A percentile compares a stretch with the other conserved stretches of the same genome.
Conservation (phyloP, 2,113 vertebrate species). For the Heterotis niloticus region DNA sequence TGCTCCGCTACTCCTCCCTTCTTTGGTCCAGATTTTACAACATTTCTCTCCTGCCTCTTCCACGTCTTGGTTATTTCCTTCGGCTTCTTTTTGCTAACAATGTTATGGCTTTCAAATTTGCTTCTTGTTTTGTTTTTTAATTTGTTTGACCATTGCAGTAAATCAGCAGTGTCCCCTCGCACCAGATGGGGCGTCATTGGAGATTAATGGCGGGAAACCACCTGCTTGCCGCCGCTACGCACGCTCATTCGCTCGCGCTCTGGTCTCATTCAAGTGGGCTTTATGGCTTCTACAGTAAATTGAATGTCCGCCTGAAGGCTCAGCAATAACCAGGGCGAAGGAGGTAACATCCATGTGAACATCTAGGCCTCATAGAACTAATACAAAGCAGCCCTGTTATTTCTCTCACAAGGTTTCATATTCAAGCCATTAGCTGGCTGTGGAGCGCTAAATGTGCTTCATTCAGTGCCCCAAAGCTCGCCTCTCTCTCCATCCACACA, state of each 20-base stretch:
- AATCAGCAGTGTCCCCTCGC: background rate
- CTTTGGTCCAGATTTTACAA: too few relatives aligned
- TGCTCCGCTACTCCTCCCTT: too few relatives aligned
- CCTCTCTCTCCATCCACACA: background rate
- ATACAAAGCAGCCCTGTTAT: too few relatives aligned
- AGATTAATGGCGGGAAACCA: background rate
- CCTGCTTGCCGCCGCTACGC: background rate
- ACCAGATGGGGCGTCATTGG: background rate
- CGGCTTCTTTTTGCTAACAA: background rate
- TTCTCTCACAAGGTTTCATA: too few relatives aligned
- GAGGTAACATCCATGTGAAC: background rate
- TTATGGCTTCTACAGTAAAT: background rate
- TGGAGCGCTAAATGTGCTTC: too few relatives aligned
- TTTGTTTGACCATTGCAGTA: slow-evolving; percentile 2
- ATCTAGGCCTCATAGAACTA: too few relatives aligned
- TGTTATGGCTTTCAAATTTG: background rate
- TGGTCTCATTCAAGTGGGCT: slow-evolving; percentile 11
- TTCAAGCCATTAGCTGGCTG: too few relatives aligned
- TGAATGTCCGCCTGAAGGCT: background rate
- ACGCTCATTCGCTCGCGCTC: background rate
- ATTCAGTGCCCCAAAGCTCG: background rate
- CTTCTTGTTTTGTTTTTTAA: background rate
- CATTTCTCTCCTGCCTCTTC: too few relatives aligned
- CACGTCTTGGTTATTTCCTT: too few relatives aligned
- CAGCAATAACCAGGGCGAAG: background rate